phyloP scores from a whole-genome alignment of 2,888 invertebrate genomes.

The Erebia aethiops region DNA sequence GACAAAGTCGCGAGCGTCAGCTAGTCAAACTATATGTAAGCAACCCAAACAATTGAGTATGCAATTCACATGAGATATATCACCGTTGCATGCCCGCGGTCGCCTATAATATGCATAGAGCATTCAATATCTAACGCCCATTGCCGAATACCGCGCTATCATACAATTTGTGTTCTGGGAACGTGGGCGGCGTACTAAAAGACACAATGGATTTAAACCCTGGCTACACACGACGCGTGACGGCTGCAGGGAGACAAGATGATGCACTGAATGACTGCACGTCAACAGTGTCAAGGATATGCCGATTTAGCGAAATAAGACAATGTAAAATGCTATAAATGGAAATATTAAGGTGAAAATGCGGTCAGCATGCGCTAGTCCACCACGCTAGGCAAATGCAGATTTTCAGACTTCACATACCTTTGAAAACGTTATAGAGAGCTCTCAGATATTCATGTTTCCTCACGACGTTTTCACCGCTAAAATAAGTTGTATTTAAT shows the following conservation, averaged over 20 bases:
- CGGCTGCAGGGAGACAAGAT: neutral
- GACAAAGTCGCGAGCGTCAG: no score
- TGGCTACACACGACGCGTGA: neutral
- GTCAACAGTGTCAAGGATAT: neutral
- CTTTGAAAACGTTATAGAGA: no score
- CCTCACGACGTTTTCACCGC: no score
- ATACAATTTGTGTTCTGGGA: conserved; percentile 27
- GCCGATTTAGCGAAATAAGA: neutral
- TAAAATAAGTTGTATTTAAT: no score
- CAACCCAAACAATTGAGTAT: neutral
- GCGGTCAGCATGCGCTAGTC: no score
- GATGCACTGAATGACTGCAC: neutral
- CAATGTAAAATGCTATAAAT: no score
- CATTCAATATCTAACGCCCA: conserved; percentile 27
- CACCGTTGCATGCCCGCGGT: neutral
- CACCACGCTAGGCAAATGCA: no score
- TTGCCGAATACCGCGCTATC: conserved; percentile 19
- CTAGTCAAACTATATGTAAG: neutral
- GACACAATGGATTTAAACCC: neutral
- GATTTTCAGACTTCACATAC: no score
- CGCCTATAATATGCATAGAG: conserved; percentile 21
- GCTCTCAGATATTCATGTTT: no score
- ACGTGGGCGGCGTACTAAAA: conserved; percentile 14
- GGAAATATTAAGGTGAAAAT: no score
- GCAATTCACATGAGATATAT: conserved; percentile 1